A percentile compares a stretch with the other conserved stretches of the same genome.
These are phyloP conservation scores for Scomberomorus guttatus DNA, from an alignment of 2,797 vertebrate genomes.

Conservation along the genomic window DNA sequence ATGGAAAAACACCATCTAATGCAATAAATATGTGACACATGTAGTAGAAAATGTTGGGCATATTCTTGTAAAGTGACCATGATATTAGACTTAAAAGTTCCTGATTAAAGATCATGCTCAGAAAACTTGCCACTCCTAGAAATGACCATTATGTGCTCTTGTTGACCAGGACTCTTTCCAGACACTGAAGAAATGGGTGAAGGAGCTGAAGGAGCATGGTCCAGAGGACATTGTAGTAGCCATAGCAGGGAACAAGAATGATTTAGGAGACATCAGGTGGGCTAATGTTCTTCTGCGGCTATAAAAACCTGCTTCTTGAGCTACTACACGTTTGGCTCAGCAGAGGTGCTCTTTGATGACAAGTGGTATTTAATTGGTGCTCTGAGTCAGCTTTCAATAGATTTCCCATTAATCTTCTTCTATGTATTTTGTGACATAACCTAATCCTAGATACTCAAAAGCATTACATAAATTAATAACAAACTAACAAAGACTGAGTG, in stretches of 20 bases:
- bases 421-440: no score
- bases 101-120: neutral
- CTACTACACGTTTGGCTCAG: neutral
- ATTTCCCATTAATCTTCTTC: no score
- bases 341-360: neutral
- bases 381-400: no score
- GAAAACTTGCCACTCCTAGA: neutral
- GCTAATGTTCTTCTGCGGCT: neutral
- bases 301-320: neutral
- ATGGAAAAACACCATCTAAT: constrained; percentile 59
- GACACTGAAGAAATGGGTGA: constrained; percentile 99
- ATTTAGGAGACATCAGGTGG: constrained; percentile 97
- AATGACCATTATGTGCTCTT: constrained; percentile 33
- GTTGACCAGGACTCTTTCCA: constrained; percentile 95
- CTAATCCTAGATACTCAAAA: no score
- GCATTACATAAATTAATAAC: no score
- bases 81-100: neutral
- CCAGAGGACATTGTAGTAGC: constrained; percentile 98
- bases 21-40: constrained; percentile 36
- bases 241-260: constrained; percentile 98
- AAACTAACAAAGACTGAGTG: no score
- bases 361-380: no score
- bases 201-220: constrained; percentile 98
- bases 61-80: constrained; percentile 6
- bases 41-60: constrained; percentile 19